Base-by-base conservation (phyloP, 2,888 invertebrate genomes). In the Acleris cristana region DNA sequence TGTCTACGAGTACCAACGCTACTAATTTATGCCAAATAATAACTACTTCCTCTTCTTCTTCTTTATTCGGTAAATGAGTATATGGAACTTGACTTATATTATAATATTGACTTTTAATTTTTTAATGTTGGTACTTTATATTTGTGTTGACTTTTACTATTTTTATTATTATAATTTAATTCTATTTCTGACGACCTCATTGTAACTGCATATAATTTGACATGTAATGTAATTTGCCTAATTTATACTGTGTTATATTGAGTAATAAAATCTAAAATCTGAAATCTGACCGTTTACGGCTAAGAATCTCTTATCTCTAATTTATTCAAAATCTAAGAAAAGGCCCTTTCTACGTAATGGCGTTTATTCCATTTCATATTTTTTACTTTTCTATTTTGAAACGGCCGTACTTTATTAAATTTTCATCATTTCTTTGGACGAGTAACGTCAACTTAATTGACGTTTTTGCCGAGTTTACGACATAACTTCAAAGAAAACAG, bases 371-470 rank as follows among this genome's bases (percentile, higher is more conserved):
- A 49, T 56, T 56, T 64, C 44, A 51, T 19, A 51, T 56, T 40
- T 55, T 56, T 34, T 49, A 34, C 8, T 53, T 51, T 64, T 57
- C 45, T n/a, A 23, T 58, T 58, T 10, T 44, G 14, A 30, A 18
- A 58, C 45, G 45, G 26, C 49, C 44, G 16, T 51, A 45, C 59
- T 53, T 59, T 54, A 59, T 59, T 59, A 53, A 64, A 53, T 48
- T 48, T 54, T 53, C 21, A 59, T 64, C 16, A 57, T 54, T 48
- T 19, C 48, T 34, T 61, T 23, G 45, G 44, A 8, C 40, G 44
- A 64, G 56, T 64, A 26, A 64, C 64, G 23, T 52, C 26, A 40
- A 59, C 21, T 54, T 65, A 65, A 65, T 54, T 65, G 64, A 23
- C 48, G 21, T 64, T 54, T 53, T 65, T 58, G 21, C 26, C 30